Conservation (phyloP, 2,113 vertebrate species). For the Dolichotis patagonum region DNA sequence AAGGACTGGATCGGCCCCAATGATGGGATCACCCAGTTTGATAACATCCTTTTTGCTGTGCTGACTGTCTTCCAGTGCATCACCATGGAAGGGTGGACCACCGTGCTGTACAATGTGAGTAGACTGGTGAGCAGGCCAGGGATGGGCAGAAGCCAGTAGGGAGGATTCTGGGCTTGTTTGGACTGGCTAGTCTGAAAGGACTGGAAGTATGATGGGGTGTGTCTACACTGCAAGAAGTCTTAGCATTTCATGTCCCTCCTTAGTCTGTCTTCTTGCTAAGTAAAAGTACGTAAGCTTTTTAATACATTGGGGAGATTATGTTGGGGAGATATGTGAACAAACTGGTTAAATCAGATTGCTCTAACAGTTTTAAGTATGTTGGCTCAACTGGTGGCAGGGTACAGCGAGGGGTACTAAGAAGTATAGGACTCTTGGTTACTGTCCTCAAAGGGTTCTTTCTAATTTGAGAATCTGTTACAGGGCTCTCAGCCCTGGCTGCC, state of each 20-base stretch:
- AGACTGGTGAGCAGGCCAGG: rapidly evolving
- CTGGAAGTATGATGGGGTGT: rapidly evolving
- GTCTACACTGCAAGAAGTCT: neutral
- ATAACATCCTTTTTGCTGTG: conserved; percentile 99
- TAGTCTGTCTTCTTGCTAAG: neutral
- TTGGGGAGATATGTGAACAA: neutral
- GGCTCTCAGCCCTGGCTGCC: neutral
- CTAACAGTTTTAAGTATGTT: neutral
- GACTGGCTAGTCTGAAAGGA: rapidly evolving
- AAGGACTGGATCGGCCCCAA: conserved; percentile 96
- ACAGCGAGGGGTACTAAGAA: neutral
- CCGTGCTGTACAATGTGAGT: conserved; percentile 98
- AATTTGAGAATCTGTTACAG: neutral
- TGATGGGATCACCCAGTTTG: conserved; percentile 98
- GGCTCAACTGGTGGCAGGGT: neutral
- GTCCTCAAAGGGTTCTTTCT: neutral
- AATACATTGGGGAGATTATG: neutral
- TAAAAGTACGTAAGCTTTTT: neutral
- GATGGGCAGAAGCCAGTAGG: neutral
- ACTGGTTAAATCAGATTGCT: neutral
- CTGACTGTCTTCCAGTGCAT: conserved; percentile 99
- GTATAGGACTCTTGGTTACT: neutral
- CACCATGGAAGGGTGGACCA: conserved; percentile 99
- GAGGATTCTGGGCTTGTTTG: neutral
- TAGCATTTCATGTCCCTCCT: neutral